Conservation (phyloP, 2,888 invertebrate genomes). For the Aricia artaxerxes region DNA sequence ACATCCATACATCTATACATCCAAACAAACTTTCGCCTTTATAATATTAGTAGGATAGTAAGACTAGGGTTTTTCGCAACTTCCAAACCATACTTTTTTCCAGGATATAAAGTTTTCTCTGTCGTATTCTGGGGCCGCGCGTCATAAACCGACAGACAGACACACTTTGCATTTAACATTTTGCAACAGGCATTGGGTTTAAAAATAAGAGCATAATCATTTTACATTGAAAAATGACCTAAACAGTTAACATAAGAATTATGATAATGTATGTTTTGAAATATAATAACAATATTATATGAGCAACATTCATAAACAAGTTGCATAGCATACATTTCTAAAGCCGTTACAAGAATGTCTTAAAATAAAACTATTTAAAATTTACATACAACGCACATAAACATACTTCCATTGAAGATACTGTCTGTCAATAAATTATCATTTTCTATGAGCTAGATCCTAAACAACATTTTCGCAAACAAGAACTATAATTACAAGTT, state of each 20-base stretch:
- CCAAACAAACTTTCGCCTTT: too few relatives aligned
- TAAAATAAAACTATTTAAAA: background rate
- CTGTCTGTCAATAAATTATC: background rate
- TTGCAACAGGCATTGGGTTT: background rate
- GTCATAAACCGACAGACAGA: too few relatives aligned
- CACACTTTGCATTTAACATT: too few relatives aligned
- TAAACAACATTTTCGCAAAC: background rate
- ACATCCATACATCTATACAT: too few relatives aligned
- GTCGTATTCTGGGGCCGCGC: too few relatives aligned
- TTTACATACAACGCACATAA: constrained; percentile 1
- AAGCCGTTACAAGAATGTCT: background rate
- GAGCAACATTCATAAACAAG: constrained; percentile 1
- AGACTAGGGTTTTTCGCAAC: too few relatives aligned
- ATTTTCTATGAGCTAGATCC: background rate
- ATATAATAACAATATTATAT: background rate
- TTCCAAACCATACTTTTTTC: too few relatives aligned
- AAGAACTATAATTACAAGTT: too few relatives aligned
- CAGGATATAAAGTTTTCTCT: too few relatives aligned
- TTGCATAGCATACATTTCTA: background rate
- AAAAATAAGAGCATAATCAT: background rate
- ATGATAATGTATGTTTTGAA: background rate
- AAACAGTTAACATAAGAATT: background rate
- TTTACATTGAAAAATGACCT: background rate
- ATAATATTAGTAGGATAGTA: too few relatives aligned
- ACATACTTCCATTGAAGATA: background rate